Base-by-base conservation (phyloP, 2,888 invertebrate genomes). In the Diloba caeruleocephala region DNA sequence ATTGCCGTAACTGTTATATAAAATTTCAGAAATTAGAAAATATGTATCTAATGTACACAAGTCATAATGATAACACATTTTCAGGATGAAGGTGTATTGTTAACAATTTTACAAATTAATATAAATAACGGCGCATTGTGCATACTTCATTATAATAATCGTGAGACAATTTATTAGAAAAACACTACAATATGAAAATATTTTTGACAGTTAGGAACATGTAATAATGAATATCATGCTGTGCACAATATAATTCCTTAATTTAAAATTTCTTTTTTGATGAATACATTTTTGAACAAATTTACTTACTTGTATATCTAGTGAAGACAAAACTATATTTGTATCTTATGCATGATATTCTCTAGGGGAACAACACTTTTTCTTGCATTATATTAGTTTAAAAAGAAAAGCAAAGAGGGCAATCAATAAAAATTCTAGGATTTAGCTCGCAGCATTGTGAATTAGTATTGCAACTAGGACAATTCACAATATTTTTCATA, bases 1-100 rank as follows among this genome's bases (percentile, higher is more conserved):
- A 79, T 79, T 79, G 81, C 81, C 79, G 70, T 76, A 67, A 62
- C 17, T 68, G 34, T 34, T 62, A 65, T 51, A 45, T 61, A 62
- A 55, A 48, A 36, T 38, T 66, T 51, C 58, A 59, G 19, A 59
- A 34, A 60, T 53, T 51, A 57, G 57, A 50, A 51, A 66, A 50
- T 51, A 42, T 19, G 7, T 34, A 69, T 25, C 10, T 57, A 55
- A 53, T 53, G 48, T 64, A 43, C 26, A 51, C 61, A 62, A 45
- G 25, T 59, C n/a, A n/a, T n/a, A n/a, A n/a, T n/a, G 39, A 46
- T 51, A 48, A 45, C 52, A 49, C 43, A 53, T 46, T 43, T 48
- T 70, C 53, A 41, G 46, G 60, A 51, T 29, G 32, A 69, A 60
- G 25, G 41, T 33, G 19, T 44, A 59, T 58, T 60, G 57, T 65